These are phyloP conservation scores for Euleptes europaea DNA, from an alignment of 2,113 vertebrate genomes.

Conservation along the genomic window DNA sequence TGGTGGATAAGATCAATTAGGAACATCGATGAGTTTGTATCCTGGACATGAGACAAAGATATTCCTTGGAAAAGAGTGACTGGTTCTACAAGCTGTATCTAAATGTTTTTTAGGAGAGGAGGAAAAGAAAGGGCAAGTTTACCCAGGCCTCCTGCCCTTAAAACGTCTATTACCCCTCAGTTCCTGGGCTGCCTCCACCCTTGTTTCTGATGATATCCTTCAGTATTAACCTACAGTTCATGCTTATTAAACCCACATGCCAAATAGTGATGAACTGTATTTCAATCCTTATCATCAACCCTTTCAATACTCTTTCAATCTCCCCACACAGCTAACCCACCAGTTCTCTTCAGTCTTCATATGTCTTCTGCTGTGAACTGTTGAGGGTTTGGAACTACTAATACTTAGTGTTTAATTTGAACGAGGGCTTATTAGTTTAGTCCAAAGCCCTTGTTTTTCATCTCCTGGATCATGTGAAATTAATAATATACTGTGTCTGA, in stretches of 20 bases:
- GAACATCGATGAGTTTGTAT: neutral
- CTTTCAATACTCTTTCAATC: neutral
- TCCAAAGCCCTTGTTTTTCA: neutral
- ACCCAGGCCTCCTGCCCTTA: neutral
- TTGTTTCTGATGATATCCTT: neutral
- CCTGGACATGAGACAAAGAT: neutral
- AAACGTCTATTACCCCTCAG: neutral
- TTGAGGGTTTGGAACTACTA: neutral
- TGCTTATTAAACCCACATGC: neutral
- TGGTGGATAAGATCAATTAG: neutral
- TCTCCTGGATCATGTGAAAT: neutral
- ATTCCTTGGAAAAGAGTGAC: accelerated
- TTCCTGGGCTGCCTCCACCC: neutral
- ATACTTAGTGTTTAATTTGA: neutral
- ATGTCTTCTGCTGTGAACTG: neutral
- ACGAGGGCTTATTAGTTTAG: neutral
- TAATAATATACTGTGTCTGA: neutral
- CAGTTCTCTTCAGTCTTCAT: neutral
- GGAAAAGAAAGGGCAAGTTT: neutral
- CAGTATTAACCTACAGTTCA: neutral
- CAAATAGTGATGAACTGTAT: neutral
- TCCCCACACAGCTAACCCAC: neutral
- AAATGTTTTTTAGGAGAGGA: neutral
- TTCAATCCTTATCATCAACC: neutral
- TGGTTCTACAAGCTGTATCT: neutral